Percentiles rank a stretch among this genome's conserved stretches.
phyloP scores from a whole-genome alignment of 2,888 invertebrate genomes.

The Trilocha varians region DNA sequence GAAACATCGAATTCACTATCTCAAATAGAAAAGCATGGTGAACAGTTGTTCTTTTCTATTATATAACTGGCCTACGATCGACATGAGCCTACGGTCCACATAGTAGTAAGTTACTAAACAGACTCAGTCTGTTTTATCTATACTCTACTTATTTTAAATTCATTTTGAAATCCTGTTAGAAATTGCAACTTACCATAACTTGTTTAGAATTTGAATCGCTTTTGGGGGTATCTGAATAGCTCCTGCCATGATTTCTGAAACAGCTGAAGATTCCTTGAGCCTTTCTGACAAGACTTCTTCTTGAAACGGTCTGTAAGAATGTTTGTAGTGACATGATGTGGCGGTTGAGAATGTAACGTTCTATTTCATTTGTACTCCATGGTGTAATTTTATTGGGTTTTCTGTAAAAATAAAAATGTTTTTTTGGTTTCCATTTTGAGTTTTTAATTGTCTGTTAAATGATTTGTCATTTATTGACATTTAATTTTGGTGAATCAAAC shows the following conservation, averaged over 20 bases:
- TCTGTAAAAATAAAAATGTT: not conserved
- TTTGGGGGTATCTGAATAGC: conserved; percentile 35
- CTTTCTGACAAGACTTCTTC: conserved; percentile 20
- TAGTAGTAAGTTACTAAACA: too few species aligned
- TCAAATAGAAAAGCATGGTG: too few species aligned
- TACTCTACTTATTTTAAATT: too few species aligned
- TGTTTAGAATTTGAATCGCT: conserved; percentile 33
- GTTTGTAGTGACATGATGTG: conserved; percentile 38
- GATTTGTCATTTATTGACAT: not conserved
- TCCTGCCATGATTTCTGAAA: conserved; percentile 18
- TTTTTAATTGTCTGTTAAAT: not conserved
- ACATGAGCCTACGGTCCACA: too few species aligned
- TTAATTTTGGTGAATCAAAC: too few species aligned
- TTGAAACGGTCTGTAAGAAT: conserved; percentile 26
- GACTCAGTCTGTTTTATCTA: too few species aligned
- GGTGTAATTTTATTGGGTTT: not conserved
- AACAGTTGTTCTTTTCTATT: too few species aligned
- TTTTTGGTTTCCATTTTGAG: not conserved
- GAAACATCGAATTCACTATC: too few species aligned
- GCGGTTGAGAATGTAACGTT: conserved; percentile 22
- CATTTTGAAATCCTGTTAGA: too few species aligned
- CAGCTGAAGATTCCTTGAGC: conserved; percentile 14
- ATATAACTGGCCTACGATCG: too few species aligned
- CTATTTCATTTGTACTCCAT: not conserved
- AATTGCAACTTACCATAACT: conserved; percentile 26